Evolutionary conservation across 2,797 vertebrate species (phyloP).

Genomic region (Sphaeramia orbicularis): DNA sequence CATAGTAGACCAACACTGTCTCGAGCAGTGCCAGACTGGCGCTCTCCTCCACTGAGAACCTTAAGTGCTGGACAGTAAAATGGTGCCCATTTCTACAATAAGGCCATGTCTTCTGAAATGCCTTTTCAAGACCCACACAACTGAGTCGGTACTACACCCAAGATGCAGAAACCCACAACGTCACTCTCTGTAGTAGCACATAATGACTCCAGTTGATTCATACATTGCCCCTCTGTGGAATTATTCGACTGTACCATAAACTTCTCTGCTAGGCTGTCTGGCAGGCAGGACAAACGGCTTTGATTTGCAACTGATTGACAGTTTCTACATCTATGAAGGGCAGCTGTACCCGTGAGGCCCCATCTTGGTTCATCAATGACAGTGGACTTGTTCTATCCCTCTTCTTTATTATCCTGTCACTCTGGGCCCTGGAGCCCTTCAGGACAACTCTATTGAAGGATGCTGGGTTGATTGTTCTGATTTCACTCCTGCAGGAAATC

Average conservation of each 20-base stretch:
- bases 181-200: conserved; percentile 78
- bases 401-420: conserved; percentile 46
- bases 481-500: conserved; percentile 48
- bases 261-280: conserved; percentile 65
- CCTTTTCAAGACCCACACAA: conserved; percentile 86
- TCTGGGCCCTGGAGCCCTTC: conserved; percentile 34
- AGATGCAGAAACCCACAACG: conserved; percentile 65
- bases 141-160: conserved; percentile 70
- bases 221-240: conserved; percentile 54
- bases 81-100: conserved; percentile 89
- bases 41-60: conserved; percentile 88
- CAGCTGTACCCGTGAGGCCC: conserved; percentile 5
- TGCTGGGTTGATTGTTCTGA: conserved; percentile 45
- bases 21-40: conserved; percentile 82
- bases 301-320: conserved; percentile 34
- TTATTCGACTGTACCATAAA: conserved; percentile 48
- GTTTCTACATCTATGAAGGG: conserved; percentile 36
- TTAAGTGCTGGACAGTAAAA: conserved; percentile 96
- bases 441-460: conserved; percentile 32
- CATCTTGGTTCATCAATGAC: conserved; percentile 39
- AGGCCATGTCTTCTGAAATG: conserved; percentile 92
- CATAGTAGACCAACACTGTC: conserved; percentile 93
- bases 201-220: conserved; percentile 62
- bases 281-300: conserved; percentile 39
- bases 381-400: conserved; percentile 62